These are phyloP conservation scores for Echiichthys vipera DNA, from an alignment of 2,797 vertebrate species.

Conservation along the genomic window DNA sequence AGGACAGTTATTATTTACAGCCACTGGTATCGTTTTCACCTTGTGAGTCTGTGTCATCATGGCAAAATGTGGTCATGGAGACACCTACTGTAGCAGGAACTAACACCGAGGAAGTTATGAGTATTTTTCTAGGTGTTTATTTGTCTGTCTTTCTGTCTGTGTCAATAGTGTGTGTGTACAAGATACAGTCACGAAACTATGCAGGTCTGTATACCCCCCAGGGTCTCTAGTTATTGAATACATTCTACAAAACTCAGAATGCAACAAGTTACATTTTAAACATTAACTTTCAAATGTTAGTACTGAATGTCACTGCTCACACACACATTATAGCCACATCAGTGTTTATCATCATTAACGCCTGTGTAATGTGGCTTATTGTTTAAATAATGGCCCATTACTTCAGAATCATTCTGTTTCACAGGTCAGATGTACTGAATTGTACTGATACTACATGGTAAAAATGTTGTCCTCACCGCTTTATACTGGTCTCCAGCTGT, in stretches of 20 bases:
- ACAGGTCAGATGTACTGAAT: background rate
- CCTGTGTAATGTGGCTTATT: background rate
- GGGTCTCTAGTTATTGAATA: no score
- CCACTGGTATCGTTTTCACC: no score
- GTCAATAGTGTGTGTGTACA: no score
- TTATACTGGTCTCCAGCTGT: constrained; percentile 81
- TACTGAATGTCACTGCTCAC: background rate
- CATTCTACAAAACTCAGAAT: background rate
- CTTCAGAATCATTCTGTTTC: background rate
- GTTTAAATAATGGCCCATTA: background rate
- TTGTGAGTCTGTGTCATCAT: no score
- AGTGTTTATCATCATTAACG: background rate
- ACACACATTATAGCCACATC: background rate
- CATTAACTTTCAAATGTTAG: background rate
- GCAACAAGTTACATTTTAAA: background rate
- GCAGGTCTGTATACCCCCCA: no score
- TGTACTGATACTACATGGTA: background rate
- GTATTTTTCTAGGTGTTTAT: no score
- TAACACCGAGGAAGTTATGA: no score
- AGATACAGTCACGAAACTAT: no score
- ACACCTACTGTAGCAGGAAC: no score
- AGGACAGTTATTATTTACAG: background rate
- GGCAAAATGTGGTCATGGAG: no score
- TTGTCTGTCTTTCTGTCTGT: no score
- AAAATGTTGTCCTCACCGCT: constrained; percentile 71